Evolutionary conservation across 2,797 vertebrate species (phyloP).

Genomic region (Protosalanx chinensis): DNA sequence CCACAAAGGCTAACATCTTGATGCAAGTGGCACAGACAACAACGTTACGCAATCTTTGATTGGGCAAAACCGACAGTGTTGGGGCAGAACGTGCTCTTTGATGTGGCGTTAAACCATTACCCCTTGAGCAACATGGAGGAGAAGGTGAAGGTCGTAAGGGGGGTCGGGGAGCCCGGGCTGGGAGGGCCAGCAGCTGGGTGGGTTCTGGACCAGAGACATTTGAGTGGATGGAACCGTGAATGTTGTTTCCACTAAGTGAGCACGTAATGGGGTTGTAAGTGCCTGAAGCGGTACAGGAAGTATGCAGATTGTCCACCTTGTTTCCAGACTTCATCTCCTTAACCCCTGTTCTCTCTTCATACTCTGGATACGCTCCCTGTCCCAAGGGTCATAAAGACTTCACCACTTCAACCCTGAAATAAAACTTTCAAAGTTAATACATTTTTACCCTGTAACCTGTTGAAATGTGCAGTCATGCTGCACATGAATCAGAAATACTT

Average conservation of each 20-base stretch:
- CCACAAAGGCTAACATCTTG: conserved; percentile 1
- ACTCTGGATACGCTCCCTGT: too few relatives aligned
- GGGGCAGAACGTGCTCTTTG: conserved; percentile 34
- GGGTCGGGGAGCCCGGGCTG: conserved; percentile 49
- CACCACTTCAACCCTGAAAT: too few relatives aligned
- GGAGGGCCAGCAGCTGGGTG: conserved; percentile 43
- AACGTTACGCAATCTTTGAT: conserved; percentile 14
- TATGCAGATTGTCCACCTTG: conserved; percentile 49
- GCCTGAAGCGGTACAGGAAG: conserved; percentile 64
- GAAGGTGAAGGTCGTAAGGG: conserved; percentile 65
- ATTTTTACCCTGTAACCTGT: too few relatives aligned
- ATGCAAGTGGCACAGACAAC: conserved; percentile 2
- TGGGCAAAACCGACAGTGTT: conserved; percentile 31
- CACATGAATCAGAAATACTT: too few relatives aligned
- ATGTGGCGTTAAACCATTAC: conserved; percentile 52
- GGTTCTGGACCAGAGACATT: conserved; percentile 64
- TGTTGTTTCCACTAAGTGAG: conserved; percentile 72
- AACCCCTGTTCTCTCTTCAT: too few relatives aligned
- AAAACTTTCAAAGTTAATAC: too few relatives aligned
- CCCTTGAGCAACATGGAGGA: conserved; percentile 37
- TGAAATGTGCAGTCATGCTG: too few relatives aligned
- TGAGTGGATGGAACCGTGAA: conserved; percentile 55
- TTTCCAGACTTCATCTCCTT: conserved; percentile 56
- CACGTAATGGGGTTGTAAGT: conserved; percentile 76
- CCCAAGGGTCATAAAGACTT: too few relatives aligned